Conservation (phyloP, 1,140 invertebrate species). For the Homarus americanus region DNA sequence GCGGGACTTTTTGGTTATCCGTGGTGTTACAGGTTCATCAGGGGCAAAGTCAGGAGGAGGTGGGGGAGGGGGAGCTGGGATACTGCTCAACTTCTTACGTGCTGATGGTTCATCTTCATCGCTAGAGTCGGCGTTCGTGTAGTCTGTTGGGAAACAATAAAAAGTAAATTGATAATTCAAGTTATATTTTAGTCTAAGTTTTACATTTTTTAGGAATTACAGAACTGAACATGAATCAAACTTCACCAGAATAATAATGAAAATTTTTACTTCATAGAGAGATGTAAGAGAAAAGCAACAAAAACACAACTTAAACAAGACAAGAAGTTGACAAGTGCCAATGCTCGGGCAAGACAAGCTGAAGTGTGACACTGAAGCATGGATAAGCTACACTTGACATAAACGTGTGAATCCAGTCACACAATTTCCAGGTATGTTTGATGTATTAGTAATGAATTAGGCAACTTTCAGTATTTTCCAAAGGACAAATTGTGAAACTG, state of each 20-base stretch:
- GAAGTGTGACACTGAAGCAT: not conserved
- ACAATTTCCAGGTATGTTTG: not conserved
- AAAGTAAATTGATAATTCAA: not conserved
- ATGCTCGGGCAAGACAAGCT: not conserved
- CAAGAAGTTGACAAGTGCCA: conserved; percentile 7
- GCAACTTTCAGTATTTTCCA: not conserved
- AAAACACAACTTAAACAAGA: not conserved
- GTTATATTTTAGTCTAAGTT: not conserved
- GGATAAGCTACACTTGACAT: not conserved
- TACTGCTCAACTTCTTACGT: conserved; percentile 42
- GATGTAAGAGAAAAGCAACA: conserved; percentile 1
- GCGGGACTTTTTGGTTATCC: not conserved
- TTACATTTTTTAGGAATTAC: not conserved
- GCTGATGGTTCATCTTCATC: conserved; percentile 54
- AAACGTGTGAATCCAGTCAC: not conserved
- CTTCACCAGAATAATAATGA: not conserved
- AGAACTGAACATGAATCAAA: not conserved
- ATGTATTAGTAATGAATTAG: not conserved
- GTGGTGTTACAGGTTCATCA: conserved; percentile 20
- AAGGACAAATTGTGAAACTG: not conserved
- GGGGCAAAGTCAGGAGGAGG: conserved; percentile 62
- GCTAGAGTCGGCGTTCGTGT: conserved; percentile 50
- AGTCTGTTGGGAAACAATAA: conserved; percentile 5
- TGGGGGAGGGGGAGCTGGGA: conserved; percentile 70
- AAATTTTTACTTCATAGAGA: not conserved